These are phyloP conservation scores for Spinus pinus DNA, from an alignment of 2,797 vertebrate species.

Conservation along the genomic window DNA sequence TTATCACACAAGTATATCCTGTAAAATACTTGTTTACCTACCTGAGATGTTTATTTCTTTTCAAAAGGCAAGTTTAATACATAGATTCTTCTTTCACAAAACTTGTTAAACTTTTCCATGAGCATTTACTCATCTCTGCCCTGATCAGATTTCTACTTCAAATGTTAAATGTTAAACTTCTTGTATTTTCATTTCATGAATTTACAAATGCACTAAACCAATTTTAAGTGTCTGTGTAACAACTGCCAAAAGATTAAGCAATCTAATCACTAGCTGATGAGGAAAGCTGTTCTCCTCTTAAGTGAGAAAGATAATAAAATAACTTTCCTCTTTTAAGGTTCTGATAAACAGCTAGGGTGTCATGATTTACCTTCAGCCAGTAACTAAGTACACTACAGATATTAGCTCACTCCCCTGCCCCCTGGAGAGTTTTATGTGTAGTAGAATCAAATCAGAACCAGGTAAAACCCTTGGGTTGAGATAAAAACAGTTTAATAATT, in stretches of 20 bases:
- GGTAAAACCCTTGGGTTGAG: not conserved
- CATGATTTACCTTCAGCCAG: not conserved
- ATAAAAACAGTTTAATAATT: not conserved
- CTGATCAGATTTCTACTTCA: not conserved
- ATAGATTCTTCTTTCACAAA: not conserved
- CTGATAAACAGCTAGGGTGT: not conserved
- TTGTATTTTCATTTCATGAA: not conserved
- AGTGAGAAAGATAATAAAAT: not conserved
- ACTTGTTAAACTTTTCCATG: not conserved
- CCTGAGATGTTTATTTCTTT: not conserved
- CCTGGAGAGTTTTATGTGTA: not conserved
- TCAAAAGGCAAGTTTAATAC: not conserved
- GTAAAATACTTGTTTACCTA: accelerated
- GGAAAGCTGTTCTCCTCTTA: not conserved
- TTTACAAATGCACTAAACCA: not conserved
- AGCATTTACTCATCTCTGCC: not conserved
- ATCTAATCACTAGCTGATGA: not conserved
- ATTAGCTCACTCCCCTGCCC: not conserved
- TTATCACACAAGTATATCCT: not conserved
- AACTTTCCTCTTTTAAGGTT: not conserved
- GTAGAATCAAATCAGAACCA: not conserved
- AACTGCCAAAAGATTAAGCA: not conserved
- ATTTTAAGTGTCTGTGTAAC: not conserved
- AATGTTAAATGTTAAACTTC: not conserved
- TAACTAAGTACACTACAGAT: not conserved